A percentile compares a stretch with the other conserved stretches of the same genome.
Evolutionary conservation across 2,797 vertebrate genomes (phyloP).

Genomic region (Sarcophilus harrisii): DNA sequence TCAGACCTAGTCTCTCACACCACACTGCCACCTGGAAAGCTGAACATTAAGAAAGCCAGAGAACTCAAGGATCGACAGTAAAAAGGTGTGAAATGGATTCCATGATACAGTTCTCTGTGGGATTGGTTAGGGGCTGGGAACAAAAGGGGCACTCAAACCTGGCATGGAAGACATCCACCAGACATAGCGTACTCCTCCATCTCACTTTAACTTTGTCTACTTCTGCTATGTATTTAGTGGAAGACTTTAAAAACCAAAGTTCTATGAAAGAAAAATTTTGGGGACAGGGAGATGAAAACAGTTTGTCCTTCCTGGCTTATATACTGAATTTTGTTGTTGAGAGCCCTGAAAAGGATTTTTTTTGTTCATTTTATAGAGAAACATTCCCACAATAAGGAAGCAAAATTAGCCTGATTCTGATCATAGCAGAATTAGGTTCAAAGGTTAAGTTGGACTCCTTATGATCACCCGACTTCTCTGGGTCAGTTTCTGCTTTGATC

Average conservation of each 20-base stretch:
- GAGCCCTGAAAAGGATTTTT: background rate
- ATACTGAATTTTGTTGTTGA: background rate
- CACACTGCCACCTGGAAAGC: background rate
- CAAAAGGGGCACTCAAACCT: background rate
- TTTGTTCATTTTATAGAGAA: background rate
- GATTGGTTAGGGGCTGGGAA: background rate
- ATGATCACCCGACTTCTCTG: background rate
- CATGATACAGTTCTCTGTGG: background rate
- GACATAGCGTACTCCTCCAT: background rate
- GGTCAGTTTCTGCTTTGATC: background rate
- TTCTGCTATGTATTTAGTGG: background rate
- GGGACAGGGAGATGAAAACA: background rate
- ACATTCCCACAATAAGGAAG: background rate
- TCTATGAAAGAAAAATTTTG: background rate
- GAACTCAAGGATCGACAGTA: background rate
- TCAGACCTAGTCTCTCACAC: background rate
- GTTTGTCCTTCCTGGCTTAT: background rate
- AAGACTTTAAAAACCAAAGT: background rate
- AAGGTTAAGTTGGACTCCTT: background rate
- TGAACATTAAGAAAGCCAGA: background rate
- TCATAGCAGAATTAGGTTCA: background rate
- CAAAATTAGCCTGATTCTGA: background rate
- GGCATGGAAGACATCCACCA: background rate
- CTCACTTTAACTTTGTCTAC: background rate
- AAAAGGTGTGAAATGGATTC: background rate